Evolutionary conservation across 2,888 invertebrate species (phyloP).

Genomic region (Pteria penguin): DNA sequence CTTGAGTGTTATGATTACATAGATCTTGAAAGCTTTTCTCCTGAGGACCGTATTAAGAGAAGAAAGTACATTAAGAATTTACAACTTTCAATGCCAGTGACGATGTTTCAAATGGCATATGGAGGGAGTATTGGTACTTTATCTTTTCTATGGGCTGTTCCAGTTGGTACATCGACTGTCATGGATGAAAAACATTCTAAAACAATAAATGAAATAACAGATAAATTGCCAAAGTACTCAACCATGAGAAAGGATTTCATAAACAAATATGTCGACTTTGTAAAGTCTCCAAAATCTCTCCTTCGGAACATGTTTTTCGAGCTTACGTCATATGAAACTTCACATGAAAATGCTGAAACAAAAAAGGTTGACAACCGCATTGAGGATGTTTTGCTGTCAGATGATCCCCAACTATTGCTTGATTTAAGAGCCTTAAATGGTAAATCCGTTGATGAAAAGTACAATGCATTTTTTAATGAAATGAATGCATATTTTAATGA

Average conservation of each 20-base stretch:
- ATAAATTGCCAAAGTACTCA: conserved; percentile 27
- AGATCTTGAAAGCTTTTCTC: conserved; percentile 8
- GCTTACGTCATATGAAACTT: conserved; percentile 12
- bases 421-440: conserved; percentile 33
- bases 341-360: not conserved
- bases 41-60: not conserved
- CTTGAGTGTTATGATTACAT: conserved; percentile 2
- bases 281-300: conserved; percentile 27
- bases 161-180: not conserved
- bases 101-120: conserved; percentile 20
- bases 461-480: conserved; percentile 27
- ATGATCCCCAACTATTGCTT: conserved; percentile 26
- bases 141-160: conserved; percentile 13
- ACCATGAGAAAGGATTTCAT: conserved; percentile 38
- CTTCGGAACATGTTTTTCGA: conserved; percentile 29
- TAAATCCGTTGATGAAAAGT: conserved; percentile 21
- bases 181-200: not conserved
- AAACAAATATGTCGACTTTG: conserved; percentile 21
- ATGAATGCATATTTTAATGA: conserved; percentile 32
- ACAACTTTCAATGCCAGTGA: not conserved
- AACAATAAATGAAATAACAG: not conserved
- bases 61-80: conserved; percentile 13
- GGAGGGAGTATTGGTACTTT: conserved; percentile 24
- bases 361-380: not conserved
- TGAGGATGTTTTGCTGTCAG: not conserved